Percentiles rank a stretch among this genome's conserved stretches.
Conservation (phyloP, 1,140 invertebrate genomes). For the Orius insidiosus region DNA sequence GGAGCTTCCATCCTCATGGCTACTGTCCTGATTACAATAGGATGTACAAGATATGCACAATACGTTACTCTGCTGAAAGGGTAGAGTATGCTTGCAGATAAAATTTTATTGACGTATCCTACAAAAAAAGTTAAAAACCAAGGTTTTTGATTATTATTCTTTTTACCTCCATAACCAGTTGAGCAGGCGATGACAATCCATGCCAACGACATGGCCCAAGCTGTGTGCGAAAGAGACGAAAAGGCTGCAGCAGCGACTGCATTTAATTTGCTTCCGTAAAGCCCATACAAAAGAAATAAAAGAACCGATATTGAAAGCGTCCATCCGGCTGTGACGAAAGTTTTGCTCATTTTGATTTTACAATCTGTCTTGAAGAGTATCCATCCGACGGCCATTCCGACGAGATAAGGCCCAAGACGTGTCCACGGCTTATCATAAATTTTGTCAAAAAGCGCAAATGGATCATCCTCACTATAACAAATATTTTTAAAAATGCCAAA, state of each 20-base stretch:
- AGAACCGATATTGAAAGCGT: slow-evolving; percentile 39
- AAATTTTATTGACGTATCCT: slow-evolving; percentile 43
- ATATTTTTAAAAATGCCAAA: neutral
- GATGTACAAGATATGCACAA: slow-evolving; percentile 66
- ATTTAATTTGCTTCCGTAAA: slow-evolving; percentile 50
- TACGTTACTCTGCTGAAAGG: slow-evolving; percentile 70
- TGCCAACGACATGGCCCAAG: slow-evolving; percentile 61
- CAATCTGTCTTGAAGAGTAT: slow-evolving; percentile 65
- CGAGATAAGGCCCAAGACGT: slow-evolving; percentile 57
- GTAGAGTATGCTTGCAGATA: slow-evolving; percentile 59
- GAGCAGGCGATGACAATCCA: slow-evolving; percentile 83
- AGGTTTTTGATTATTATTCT: neutral
- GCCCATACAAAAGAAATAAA: slow-evolving; percentile 53
- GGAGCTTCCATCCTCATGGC: slow-evolving; percentile 60
- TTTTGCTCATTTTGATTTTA: slow-evolving; percentile 51
- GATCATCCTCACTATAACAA: slow-evolving; percentile 46
- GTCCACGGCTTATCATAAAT: slow-evolving; percentile 81
- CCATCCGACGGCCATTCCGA: slow-evolving; percentile 70
- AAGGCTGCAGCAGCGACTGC: slow-evolving; percentile 57
- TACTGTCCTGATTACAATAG: slow-evolving; percentile 54
- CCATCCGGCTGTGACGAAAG: slow-evolving; percentile 50
- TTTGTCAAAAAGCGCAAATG: slow-evolving; percentile 66
- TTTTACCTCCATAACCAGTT: slow-evolving; percentile 63
- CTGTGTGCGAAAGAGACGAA: slow-evolving; percentile 63
- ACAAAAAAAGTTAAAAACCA: slow-evolving; percentile 22